These are phyloP conservation scores for Bungarus multicinctus DNA, from an alignment of 2,113 vertebrate species.

Conservation along the genomic window DNA sequence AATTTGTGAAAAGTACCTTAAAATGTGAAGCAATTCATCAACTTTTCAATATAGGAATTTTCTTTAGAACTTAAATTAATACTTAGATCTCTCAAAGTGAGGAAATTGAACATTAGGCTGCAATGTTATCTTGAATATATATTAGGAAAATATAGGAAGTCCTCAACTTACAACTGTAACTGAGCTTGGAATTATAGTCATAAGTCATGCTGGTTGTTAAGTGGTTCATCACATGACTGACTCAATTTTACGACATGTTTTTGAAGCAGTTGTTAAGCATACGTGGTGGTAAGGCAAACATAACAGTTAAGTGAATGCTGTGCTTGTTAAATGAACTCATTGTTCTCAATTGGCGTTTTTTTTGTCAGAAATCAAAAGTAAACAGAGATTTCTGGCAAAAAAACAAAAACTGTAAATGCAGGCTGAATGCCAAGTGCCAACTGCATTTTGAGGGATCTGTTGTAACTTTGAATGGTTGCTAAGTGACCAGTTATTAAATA, in stretches of 20 bases:
- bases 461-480: not conserved
- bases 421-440: not conserved
- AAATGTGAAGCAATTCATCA: not conserved
- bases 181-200: not conserved
- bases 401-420: not conserved
- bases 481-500: not conserved
- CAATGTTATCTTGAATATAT: not conserved
- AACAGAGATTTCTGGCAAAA: not conserved
- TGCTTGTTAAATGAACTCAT: not conserved
- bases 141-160: not conserved
- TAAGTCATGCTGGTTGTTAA: not conserved
- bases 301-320: not conserved
- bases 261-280: not conserved
- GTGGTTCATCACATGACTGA: not conserved
- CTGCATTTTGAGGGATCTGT: not conserved
- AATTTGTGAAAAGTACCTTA: not conserved
- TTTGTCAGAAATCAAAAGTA: not conserved
- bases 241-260: not conserved
- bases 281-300: not conserved
- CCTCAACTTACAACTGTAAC: not conserved
- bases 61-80: not conserved
- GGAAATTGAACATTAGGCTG: not conserved
- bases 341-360: not conserved
- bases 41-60: not conserved
- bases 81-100: not conserved